phyloP scores from a whole-genome alignment of 2,113 vertebrate species.

The Pycnonotus jocosus region DNA sequence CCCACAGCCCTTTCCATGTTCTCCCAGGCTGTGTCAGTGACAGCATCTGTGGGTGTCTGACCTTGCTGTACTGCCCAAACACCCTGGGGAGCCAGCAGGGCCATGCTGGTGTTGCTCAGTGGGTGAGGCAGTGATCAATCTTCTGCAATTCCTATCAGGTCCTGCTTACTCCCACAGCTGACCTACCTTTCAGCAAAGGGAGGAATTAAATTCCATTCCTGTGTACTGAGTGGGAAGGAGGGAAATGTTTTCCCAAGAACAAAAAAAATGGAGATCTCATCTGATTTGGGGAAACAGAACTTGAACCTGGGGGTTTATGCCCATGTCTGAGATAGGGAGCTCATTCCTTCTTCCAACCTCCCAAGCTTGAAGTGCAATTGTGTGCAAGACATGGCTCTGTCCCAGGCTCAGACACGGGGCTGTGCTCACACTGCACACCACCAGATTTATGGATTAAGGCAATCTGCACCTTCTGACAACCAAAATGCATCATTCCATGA shows the following conservation, averaged over 20 bases:
- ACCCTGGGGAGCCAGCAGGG: neutral
- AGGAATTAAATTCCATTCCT: neutral
- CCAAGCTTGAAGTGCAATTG: neutral
- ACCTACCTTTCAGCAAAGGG: neutral
- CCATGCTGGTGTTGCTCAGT: accelerated
- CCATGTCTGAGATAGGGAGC: neutral
- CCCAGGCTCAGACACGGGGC: neutral
- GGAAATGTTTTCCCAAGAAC: neutral
- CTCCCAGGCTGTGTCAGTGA: neutral
- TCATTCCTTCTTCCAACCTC: neutral
- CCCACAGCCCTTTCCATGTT: neutral
- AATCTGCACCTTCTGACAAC: neutral
- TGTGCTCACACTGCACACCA: neutral
- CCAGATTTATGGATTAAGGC: neutral
- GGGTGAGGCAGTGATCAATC: neutral
- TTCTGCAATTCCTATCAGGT: neutral
- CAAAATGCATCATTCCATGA: neutral
- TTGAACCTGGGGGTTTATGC: accelerated
- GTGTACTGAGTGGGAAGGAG: neutral
- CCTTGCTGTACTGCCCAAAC: neutral
- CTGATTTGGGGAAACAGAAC: neutral
- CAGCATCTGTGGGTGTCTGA: neutral
- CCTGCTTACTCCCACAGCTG: neutral
- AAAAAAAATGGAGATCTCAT: neutral
- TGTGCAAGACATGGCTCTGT: neutral